Evolutionary conservation across 2,113 vertebrate species (phyloP), one percentile per base, ranked within the genome.

Genomic region (Pithys albifrons): DNA sequence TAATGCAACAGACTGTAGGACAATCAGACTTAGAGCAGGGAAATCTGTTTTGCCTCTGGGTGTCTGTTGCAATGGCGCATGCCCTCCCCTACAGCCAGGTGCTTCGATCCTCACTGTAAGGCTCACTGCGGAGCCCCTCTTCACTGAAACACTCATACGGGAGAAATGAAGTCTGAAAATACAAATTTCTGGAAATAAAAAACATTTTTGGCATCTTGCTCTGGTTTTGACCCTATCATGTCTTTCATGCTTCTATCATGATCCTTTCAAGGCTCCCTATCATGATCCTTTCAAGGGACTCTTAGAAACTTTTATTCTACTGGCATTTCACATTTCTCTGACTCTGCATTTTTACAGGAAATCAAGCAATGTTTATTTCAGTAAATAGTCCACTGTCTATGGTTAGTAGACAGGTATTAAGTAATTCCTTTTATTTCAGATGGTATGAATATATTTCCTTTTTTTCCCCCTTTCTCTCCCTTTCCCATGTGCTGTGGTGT

Each of bases 31-130:
- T 46, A 43, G 52, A 71, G 64, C 35, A 76, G 49, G 45, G 65
- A 95, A 93, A 84, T 48, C 62, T 80, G 78, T 78, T 81, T 70
- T 65, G 22, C 9, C 70, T 81, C n/a, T 70, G 66, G 59, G 65
- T 49, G 8, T 37, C 19, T 16, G 9, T 24, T 59, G 58, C 12
- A 65, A 18, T 13, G 41, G 51, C 0, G 0, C 18, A 16, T 15
- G 35, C 39, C 43, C 19, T 88, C 52, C 66, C 0, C 0, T 51
- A 15, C 46, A 61, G 61, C 49, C 92, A 94, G 92, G 80, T 84
- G 83, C 72, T 88, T 25, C 72, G n/a, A 57, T 45, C 48, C 65
- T 25, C 0, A 0, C 58, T 58, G 78, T 65, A n/a, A 2, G 15
- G 41, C 54, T 93, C 2, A 0, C 52, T 27, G 52, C 4, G 1